Evolutionary conservation across 1,140 invertebrate genomes (phyloP).

Genomic region (Cotesia vestalis): DNA sequence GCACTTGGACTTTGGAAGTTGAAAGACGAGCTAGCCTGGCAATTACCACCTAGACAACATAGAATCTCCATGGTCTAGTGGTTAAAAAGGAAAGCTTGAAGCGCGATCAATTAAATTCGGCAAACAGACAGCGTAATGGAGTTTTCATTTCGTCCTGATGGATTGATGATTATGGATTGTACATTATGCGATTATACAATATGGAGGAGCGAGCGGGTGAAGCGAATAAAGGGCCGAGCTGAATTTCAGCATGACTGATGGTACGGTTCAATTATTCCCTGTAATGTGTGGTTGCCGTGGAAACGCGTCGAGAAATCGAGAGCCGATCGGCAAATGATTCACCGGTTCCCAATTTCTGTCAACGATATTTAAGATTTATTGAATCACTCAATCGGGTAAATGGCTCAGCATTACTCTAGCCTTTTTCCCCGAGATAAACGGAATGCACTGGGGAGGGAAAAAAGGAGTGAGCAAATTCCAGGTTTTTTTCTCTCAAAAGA

Average conservation of each 20-base stretch:
- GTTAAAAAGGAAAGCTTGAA: neutral
- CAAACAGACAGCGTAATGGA: neutral
- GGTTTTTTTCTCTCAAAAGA: neutral
- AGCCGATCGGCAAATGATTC: too few relatives aligned
- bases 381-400: neutral
- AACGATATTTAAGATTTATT: conserved; percentile 11
- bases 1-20: neutral
- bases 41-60: conserved; percentile 18
- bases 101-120: neutral
- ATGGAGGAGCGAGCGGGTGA: too few relatives aligned
- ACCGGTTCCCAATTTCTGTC: neutral
- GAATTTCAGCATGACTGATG: too few relatives aligned
- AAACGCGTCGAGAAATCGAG: too few relatives aligned
- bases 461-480: conserved; percentile 1
- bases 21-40: conserved; percentile 27
- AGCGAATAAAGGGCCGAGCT: too few relatives aligned
- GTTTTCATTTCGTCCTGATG: too few relatives aligned
- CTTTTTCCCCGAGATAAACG: neutral
- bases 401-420: neutral
- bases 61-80: too few relatives aligned
- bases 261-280: too few relatives aligned
- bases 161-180: too few relatives aligned
- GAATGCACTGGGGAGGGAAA: neutral
- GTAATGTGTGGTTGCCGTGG: too few relatives aligned
- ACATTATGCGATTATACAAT: too few relatives aligned